A percentile compares a stretch with the other conserved stretches of the same genome.
Evolutionary conservation across 2,888 invertebrate species (phyloP).

Genomic region (Noctuana brunneofusca): DNA sequence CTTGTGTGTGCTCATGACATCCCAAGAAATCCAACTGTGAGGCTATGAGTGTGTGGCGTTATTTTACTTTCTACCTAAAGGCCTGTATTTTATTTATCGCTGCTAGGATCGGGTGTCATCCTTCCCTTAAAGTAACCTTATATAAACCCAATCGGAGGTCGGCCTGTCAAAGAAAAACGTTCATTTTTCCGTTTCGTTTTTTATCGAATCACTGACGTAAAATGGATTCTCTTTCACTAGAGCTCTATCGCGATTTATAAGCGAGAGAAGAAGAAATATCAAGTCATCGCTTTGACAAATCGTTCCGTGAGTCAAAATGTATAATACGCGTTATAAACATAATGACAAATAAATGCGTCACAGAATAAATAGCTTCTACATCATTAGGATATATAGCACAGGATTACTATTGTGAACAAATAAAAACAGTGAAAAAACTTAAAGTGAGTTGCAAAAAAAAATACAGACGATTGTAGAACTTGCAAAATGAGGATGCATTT

Average conservation of each 20-base stretch:
- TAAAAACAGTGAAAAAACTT: too few species aligned
- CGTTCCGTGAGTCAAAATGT: background rate
- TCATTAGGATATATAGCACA: too few species aligned
- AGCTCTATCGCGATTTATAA: background rate
- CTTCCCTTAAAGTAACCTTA: conserved; percentile 17
- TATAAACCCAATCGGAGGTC: conserved; percentile 17
- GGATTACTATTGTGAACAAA: too few species aligned
- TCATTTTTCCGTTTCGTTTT: conserved; percentile 13
- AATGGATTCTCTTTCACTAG: background rate
- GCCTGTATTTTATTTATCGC: conserved; percentile 6
- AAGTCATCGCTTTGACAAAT: background rate
- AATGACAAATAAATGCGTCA: too few species aligned
- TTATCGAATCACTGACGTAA: conserved; percentile 19
- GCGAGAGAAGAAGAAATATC: background rate
- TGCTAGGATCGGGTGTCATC: conserved; percentile 9
- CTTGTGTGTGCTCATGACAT: too few species aligned
- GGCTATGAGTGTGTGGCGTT: too few species aligned
- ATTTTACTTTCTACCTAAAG: background rate
- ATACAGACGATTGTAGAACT: too few species aligned
- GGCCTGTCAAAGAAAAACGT: conserved; percentile 14
- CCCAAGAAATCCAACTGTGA: too few species aligned
- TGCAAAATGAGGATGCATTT: too few species aligned
- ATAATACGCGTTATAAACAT: too few species aligned
- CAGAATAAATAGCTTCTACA: too few species aligned
- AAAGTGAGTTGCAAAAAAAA: too few species aligned